Percentiles rank a stretch among this genome's conserved stretches.
These are phyloP conservation scores for Phaethornis superciliosus DNA, from an alignment of 2,113 vertebrate genomes.

Conservation along the genomic window DNA sequence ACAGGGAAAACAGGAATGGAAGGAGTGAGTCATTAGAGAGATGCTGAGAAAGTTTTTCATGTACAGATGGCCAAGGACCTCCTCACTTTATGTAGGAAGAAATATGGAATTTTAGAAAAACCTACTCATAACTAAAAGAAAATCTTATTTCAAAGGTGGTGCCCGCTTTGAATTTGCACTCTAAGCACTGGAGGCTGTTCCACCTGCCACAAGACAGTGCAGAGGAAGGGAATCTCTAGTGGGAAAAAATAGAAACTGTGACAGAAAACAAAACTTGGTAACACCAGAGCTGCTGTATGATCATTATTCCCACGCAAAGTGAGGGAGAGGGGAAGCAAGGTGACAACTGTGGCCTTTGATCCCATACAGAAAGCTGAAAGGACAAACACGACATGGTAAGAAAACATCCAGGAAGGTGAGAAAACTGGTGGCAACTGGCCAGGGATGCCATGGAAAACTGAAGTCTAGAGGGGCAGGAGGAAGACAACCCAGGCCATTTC, in stretches of 20 bases:
- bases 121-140: not conserved
- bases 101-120: not conserved
- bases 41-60: accelerated
- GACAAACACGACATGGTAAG: not conserved
- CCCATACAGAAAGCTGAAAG: not conserved
- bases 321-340: not conserved
- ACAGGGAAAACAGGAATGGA: not conserved
- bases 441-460: not conserved
- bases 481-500: not conserved
- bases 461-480: not conserved
- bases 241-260: no score
- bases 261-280: not conserved
- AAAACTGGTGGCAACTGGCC: not conserved
- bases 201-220: not conserved
- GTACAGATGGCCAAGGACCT: not conserved
- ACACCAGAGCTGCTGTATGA: not conserved
- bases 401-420: not conserved
- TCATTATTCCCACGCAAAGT: not conserved
- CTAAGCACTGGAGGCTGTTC: not conserved
- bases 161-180: not conserved
- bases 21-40: not conserved
- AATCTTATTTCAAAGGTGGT: not conserved
- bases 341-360: accelerated
- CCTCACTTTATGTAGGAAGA: not conserved
- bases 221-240: not conserved